phyloP scores from a whole-genome alignment of 2,797 vertebrate genomes.

The Sparus aurata region DNA sequence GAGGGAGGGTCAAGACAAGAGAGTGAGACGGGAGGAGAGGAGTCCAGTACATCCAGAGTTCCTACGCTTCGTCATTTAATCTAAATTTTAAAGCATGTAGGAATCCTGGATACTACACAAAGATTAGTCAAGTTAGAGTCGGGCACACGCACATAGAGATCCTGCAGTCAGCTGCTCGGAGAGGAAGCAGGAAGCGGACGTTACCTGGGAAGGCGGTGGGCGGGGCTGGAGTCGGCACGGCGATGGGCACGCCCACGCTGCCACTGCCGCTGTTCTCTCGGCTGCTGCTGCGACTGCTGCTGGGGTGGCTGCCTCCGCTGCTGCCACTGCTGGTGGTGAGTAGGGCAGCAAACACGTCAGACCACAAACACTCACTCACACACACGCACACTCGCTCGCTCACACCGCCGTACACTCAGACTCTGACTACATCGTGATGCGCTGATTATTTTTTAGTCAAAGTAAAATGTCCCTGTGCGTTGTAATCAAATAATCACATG shows the following conservation, averaged over 20 bases:
- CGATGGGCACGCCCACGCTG: constrained; percentile 97
- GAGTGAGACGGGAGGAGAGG: constrained; percentile 54
- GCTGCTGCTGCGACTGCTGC: constrained; percentile 99
- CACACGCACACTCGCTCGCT: not conserved
- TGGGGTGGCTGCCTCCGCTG: constrained; percentile 97
- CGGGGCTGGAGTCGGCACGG: constrained; percentile 96
- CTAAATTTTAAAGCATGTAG: not conserved
- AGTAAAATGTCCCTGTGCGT: not conserved
- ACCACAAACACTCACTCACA: constrained; percentile 20
- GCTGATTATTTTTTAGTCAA: not conserved
- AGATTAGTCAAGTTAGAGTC: constrained; percentile 54
- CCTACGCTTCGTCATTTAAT: constrained; percentile 2
- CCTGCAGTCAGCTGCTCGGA: not conserved
- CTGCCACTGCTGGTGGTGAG: constrained; percentile 92
- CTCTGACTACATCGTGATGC: not conserved
- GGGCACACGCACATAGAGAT: not conserved
- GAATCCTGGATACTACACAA: constrained; percentile 22
- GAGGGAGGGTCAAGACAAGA: constrained; percentile 64
- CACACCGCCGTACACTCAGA: not conserved
- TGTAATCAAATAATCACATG: too few relatives aligned
- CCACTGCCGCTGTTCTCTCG: constrained; percentile 99
- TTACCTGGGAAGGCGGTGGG: constrained; percentile 97
- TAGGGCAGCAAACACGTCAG: constrained; percentile 61
- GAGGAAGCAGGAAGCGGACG: not conserved
- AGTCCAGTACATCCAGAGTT: constrained; percentile 38